Conservation (phyloP, 2,888 invertebrate species). For the Pachliopta kotzebuea region DNA sequence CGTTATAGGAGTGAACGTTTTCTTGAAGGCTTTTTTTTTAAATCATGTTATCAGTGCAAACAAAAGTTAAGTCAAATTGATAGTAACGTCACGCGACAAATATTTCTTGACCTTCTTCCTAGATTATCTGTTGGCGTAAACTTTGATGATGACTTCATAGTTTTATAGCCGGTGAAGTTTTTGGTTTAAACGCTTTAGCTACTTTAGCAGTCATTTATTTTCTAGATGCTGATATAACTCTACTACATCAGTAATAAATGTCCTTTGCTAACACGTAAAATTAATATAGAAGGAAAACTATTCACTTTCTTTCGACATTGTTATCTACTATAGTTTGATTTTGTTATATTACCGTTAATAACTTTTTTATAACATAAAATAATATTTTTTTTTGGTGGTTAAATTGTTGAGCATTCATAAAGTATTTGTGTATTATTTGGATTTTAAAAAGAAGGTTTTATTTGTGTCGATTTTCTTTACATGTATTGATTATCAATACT, state of each 20-base stretch:
- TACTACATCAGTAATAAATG: no score
- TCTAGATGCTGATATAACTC: not conserved
- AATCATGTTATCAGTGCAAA: slow-evolving; percentile 57
- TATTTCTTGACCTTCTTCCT: slow-evolving; percentile 29
- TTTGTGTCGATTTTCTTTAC: no score
- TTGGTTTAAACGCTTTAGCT: slow-evolving; percentile 16
- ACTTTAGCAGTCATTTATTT: not conserved
- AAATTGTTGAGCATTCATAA: no score
- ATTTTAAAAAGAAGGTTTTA: no score
- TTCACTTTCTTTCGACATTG: not conserved
- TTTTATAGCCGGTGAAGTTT: slow-evolving; percentile 17
- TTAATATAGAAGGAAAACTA: no score
- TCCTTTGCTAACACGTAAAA: no score
- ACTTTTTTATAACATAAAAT: no score
- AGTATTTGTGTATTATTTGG: no score
- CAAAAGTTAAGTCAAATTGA: slow-evolving; percentile 49
- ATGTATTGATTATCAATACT: no score
- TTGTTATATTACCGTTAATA: not conserved
- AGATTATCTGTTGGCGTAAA: slow-evolving; percentile 32
- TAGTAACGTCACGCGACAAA: slow-evolving; percentile 41
- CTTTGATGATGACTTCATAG: slow-evolving; percentile 29
- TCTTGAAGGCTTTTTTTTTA: slow-evolving; percentile 33
- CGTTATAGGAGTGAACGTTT: slow-evolving; percentile 14
- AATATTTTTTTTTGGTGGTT: no score
- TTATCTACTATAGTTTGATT: not conserved